These are phyloP conservation scores for Avahi laniger DNA, from an alignment of 2,797 vertebrate species.

Conservation along the genomic window DNA sequence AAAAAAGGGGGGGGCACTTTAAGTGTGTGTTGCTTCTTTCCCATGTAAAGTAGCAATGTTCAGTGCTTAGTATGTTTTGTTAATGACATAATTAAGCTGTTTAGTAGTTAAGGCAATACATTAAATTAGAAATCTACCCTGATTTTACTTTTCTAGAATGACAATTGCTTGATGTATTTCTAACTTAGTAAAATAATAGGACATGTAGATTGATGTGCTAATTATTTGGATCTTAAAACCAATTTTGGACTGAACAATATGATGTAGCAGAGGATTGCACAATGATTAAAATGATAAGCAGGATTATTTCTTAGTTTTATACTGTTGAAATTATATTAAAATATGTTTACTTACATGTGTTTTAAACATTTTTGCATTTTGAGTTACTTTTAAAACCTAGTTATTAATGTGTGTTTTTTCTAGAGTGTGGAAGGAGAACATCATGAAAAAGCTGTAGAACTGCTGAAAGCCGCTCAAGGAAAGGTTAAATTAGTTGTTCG, in stretches of 20 bases:
- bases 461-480: constrained; percentile 97
- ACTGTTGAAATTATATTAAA: background rate
- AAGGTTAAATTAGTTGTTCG: constrained; percentile 98
- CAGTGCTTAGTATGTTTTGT: constrained; percentile 6
- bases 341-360: background rate
- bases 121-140: background rate
- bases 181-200: background rate
- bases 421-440: constrained; percentile 99
- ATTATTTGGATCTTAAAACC: constrained; percentile 17
- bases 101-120: background rate
- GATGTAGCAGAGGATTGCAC: background rate
- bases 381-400: background rate
- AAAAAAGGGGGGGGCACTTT: background rate
- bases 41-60: background rate
- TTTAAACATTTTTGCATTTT: background rate
- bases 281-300: background rate
- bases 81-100: background rate
- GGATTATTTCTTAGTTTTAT: background rate
- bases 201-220: background rate
- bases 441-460: constrained; percentile 98
- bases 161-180: background rate
- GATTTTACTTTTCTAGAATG: background rate
- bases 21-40: background rate
- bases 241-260: background rate
- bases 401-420: constrained; percentile 59